A percentile compares a stretch with the other conserved stretches of the same genome.
Conservation (phyloP, 2,888 invertebrate species). For the Yponomeuta evonymella region DNA sequence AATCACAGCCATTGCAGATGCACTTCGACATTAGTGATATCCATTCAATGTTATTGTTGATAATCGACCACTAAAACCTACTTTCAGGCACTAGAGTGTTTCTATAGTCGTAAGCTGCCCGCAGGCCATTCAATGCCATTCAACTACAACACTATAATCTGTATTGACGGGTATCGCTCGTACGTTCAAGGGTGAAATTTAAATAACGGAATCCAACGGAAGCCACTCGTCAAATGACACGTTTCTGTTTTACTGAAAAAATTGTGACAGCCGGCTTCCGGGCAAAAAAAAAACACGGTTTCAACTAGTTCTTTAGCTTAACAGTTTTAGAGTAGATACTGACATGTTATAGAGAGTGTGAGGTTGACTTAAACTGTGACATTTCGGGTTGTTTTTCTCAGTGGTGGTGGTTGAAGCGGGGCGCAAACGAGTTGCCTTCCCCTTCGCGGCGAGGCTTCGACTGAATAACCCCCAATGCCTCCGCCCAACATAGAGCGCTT, state of each 20-base stretch:
- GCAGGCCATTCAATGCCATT: constrained; percentile 6
- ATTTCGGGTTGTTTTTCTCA: constrained; percentile 64
- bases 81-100: constrained; percentile 25
- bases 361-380: constrained; percentile 48
- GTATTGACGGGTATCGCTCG: not conserved
- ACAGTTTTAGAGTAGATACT: constrained; percentile 28
- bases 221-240: constrained; percentile 41
- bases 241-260: constrained; percentile 49
- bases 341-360: constrained; percentile 39
- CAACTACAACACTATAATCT: constrained; percentile 10
- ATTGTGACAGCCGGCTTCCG: constrained; percentile 47
- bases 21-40: constrained; percentile 63
- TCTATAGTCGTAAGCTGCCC: constrained; percentile 8
- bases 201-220: constrained; percentile 23
- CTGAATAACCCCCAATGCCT: constrained; percentile 73
- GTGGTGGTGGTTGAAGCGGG: constrained; percentile 56
- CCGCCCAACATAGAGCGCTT: constrained; percentile 75
- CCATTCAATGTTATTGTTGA: constrained; percentile 44
- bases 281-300: not conserved
- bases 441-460: constrained; percentile 64
- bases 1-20: constrained; percentile 65
- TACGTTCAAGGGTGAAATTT: constrained; percentile 4
- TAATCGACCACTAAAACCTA: constrained; percentile 39
- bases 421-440: constrained; percentile 54
- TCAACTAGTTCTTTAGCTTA: not conserved